Conservation (phyloP, 2,888 invertebrate species). For the Andrena marginata region DNA sequence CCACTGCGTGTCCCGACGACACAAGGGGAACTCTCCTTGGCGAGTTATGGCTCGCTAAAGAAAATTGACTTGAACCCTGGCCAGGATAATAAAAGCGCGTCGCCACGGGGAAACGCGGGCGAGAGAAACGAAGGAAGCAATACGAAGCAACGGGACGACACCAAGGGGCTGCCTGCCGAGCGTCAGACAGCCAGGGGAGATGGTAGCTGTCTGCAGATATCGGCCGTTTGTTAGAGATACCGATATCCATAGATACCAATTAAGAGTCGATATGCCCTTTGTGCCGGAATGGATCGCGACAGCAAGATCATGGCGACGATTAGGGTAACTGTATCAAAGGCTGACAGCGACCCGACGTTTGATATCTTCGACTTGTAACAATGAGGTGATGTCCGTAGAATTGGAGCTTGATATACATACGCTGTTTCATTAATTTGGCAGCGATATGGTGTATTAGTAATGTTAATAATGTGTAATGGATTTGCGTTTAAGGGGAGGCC, state of each 20-base stretch:
- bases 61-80: slow-evolving; percentile 84
- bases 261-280: slow-evolving; percentile 46
- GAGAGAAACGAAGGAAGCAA: slow-evolving; percentile 74
- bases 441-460: no score
- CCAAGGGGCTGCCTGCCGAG: slow-evolving; percentile 45
- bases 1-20: slow-evolving; percentile 44
- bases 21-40: slow-evolving; percentile 39
- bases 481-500: no score
- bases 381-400: neutral
- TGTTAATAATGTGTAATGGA: no score
- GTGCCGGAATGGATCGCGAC: neutral
- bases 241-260: slow-evolving; percentile 39
- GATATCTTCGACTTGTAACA: neutral
- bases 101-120: slow-evolving; percentile 55
- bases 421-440: no score
- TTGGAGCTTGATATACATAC: neutral
- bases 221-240: slow-evolving; percentile 15
- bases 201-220: neutral
- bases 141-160: slow-evolving; percentile 56
- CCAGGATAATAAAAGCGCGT: slow-evolving; percentile 82
- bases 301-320: slow-evolving; percentile 19
- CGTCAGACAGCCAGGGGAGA: neutral
- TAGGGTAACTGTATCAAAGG: slow-evolving; percentile 4
- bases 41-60: slow-evolving; percentile 81
- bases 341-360: neutral